A percentile compares a stretch with the other conserved stretches of the same genome.
Conservation (phyloP, 1,140 invertebrate genomes). For the Drosophila funebris region DNA sequence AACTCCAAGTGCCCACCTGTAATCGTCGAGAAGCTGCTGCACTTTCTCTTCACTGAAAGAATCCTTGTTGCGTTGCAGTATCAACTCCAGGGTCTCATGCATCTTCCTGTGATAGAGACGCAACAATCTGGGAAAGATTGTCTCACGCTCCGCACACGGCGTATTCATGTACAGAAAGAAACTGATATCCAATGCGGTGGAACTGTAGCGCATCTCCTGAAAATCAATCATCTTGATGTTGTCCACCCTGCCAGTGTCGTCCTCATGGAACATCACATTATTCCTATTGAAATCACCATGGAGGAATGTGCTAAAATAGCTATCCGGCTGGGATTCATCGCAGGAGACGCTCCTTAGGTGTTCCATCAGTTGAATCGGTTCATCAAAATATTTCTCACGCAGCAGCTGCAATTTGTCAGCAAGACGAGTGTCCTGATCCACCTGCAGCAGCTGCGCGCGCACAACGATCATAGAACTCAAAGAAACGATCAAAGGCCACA, state of each 20-base stretch:
- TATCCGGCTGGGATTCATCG: slow-evolving; percentile 45
- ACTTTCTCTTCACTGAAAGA: slow-evolving; percentile 39
- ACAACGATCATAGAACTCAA: slow-evolving; percentile 59
- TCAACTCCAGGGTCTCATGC: slow-evolving; percentile 57
- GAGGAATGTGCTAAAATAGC: slow-evolving; percentile 63
- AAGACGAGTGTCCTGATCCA: slow-evolving; percentile 8
- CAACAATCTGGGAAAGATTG: slow-evolving; percentile 36
- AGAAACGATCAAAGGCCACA: slow-evolving; percentile 71
- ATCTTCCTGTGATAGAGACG: slow-evolving; percentile 47
- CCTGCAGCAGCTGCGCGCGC: slow-evolving; percentile 6
- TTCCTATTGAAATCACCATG: slow-evolving; percentile 82
- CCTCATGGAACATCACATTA: slow-evolving; percentile 74
- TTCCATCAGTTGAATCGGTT: slow-evolving; percentile 62
- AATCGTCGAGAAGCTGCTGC: slow-evolving; percentile 41
- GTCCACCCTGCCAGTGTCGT: slow-evolving; percentile 37
- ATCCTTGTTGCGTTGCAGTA: slow-evolving; percentile 56
- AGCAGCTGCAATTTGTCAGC: slow-evolving; percentile 47
- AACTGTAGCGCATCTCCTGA: slow-evolving; percentile 74
- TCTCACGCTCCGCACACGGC: slow-evolving; percentile 18
- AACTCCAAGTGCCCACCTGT: slow-evolving; percentile 38
- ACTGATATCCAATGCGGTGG: slow-evolving; percentile 67
- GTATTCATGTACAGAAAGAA: slow-evolving; percentile 82
- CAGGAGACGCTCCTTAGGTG: slow-evolving; percentile 42
- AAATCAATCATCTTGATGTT: slow-evolving; percentile 78
- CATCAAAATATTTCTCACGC: slow-evolving; percentile 47